Evolutionary conservation across 2,888 invertebrate species (phyloP), one percentile per base, ranked within the genome.

Genomic region (Archaeoteleia sp.): DNA sequence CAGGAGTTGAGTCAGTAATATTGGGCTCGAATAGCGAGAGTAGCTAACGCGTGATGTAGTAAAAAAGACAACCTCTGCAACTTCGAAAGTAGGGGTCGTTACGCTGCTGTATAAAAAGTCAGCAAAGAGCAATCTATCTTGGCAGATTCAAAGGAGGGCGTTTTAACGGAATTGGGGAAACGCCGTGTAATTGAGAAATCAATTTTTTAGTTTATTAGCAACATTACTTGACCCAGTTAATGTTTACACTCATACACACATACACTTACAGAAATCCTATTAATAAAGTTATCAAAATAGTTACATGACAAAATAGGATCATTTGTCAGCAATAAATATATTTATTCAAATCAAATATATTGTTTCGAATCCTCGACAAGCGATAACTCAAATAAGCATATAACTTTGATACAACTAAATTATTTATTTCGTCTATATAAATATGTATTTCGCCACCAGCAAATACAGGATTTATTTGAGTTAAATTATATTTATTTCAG

Each of bases 1-100:
- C 8, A 12, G 15, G 45, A 39, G 15, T 45, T 61, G 61, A 61
- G 45, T 61, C 39, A 61, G 39, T 53, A 53, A 34, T 40, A 61
- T 48, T 54, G 54, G 27, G 53, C 53, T 45, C 14, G 46, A 34
- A 62, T 42, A 20, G 20, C 20, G 20, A 20, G 20, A 20, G 5
- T 20, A 20, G 20, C 3, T 20, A 54, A 42, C 42, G 23, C 17
- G 42, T 35, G 34, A 39, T 34, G 29, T 29, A 32, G 40, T 29
- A 34, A 54, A 63, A n/a, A 53, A 35, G 39, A 34, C 49, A 25
- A 29, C 20, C 29, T 7, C 20, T 9, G 32, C 9, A 51, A 45
- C 32, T 45, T 35, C 30, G 20, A 39, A 53, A 46, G 48, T 48
- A 48, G 43, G 46, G 53, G 55, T 55, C 48, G 32, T 49, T 35